Evolutionary conservation across 2,113 vertebrate genomes (phyloP), one percentile per base, ranked within the genome.

Genomic region (Phoxinus phoxinus): DNA sequence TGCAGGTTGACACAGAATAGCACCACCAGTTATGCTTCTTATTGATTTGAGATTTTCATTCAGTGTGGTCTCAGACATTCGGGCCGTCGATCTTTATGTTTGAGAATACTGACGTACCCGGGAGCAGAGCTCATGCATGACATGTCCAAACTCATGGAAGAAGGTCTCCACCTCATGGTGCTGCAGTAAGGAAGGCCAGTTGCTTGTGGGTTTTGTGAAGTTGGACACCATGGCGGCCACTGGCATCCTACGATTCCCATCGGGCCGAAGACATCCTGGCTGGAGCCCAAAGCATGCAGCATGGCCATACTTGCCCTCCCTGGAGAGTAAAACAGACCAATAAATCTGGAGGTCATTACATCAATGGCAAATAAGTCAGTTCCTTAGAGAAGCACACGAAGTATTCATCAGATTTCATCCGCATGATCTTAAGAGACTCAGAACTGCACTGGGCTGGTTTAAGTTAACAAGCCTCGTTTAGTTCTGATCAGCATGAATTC

Each of bases 101-200:
- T 63, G 58, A 30, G 4, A 46, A 65, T 30, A n/a, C 3, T 25
- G 44, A 61, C 90, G 69, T 88, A 99, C 97, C 96, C 96, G 96
- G 0, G 98, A 97, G 91, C 98, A 99, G 6, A 99, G 92, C 93
- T 99, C 97, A 71, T 99, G 98, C 98, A 99, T 99, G 48, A 99
- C 97, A 0, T 99, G 98, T 23, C 98, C 98, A 0, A 99, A 99
- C 81, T 99, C 98, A 0, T 99, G 98, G 92, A 99, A 99, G 35
- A 96, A 99, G 0, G 98, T 99, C 94, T 99, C 98, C 91, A 99
- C 97, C 84, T 99, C 98, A 0, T 99, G 97, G 1, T 99, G 98
- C 90, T 99, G 97, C 85, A 99, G 95, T 73, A 99, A 94, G 0
- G 98, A 97, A 0, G 97, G 97, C 0, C 94, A 91, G 0, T 94